These are phyloP conservation scores for Pogona vitticeps DNA, from an alignment of 2,113 vertebrate genomes.

Conservation along the genomic window DNA sequence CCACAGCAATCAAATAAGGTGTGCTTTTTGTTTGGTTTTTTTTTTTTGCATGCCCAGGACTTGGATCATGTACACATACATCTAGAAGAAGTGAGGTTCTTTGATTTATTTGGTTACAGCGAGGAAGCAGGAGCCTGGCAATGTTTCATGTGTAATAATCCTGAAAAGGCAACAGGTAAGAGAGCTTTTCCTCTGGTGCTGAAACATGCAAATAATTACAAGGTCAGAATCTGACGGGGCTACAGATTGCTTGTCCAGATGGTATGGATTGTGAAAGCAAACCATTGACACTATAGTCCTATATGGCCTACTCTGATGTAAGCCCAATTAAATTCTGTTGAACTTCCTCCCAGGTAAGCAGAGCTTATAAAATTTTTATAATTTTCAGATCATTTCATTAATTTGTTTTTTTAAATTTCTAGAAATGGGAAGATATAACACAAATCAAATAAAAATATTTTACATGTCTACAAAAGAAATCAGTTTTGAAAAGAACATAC, in stretches of 20 bases:
- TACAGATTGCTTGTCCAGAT: background rate
- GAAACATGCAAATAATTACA: background rate
- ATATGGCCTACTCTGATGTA: background rate
- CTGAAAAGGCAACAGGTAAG: slow-evolving; percentile 91
- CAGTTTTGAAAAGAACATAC: background rate
- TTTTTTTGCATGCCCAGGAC: slow-evolving; percentile 77
- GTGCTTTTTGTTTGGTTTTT: background rate
- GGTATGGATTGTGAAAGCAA: background rate
- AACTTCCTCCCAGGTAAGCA: background rate
- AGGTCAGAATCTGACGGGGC: background rate
- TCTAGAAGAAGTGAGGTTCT: slow-evolving; percentile 95
- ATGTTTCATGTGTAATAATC: slow-evolving; percentile 99
- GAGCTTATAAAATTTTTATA: no score
- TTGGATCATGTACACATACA: slow-evolving; percentile 88
- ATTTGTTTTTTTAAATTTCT: background rate
- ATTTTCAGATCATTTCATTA: no score
- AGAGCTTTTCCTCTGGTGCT: fast-evolving
- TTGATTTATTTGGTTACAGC: slow-evolving; percentile 95
- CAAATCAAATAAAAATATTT: background rate
- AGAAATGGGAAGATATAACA: background rate
- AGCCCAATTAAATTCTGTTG: background rate
- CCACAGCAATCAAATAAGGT: fast-evolving
- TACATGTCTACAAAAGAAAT: background rate
- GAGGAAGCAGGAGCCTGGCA: slow-evolving; percentile 88
- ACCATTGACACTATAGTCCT: background rate